These are phyloP conservation scores for Tanytarsus gracilentus DNA, from an alignment of 2,888 invertebrate species.

Conservation along the genomic window DNA sequence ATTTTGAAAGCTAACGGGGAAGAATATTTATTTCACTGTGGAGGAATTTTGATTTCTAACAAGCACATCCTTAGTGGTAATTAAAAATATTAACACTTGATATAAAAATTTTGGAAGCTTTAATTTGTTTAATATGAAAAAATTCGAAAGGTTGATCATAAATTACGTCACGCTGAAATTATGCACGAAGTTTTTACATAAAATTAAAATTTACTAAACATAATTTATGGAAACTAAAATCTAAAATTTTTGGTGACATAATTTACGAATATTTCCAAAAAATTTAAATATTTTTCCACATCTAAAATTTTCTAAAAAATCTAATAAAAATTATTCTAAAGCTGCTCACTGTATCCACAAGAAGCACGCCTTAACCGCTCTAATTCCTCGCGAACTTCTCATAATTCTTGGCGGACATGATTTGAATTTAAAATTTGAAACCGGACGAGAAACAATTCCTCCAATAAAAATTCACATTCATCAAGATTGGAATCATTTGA, in stretches of 20 bases:
- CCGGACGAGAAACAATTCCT: not conserved
- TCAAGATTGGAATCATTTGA: not conserved
- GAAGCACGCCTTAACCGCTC: not conserved
- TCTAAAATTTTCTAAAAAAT: not conserved
- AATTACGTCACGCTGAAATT: too few species aligned
- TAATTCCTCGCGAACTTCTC: not conserved
- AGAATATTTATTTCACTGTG: too few species aligned
- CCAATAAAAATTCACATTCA: not conserved
- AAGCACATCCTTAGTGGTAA: not conserved
- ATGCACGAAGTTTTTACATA: too few species aligned
- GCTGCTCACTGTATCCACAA: slow-evolving; percentile 2
- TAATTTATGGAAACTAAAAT: too few species aligned
- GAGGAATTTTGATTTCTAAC: not conserved
- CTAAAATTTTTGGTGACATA: too few species aligned
- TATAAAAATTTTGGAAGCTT: too few species aligned
- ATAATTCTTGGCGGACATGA: not conserved
- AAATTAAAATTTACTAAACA: too few species aligned
- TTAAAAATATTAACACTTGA: too few species aligned
- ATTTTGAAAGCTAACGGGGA: not conserved
- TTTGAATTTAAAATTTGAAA: not conserved
- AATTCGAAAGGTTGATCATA: too few species aligned
- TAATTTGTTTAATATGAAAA: too few species aligned
- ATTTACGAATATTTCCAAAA: too few species aligned
- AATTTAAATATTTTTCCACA: not conserved
- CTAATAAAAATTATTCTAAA: not conserved